phyloP scores from a whole-genome alignment of 2,113 vertebrate species.

The Picathartes gymnocephalus region DNA sequence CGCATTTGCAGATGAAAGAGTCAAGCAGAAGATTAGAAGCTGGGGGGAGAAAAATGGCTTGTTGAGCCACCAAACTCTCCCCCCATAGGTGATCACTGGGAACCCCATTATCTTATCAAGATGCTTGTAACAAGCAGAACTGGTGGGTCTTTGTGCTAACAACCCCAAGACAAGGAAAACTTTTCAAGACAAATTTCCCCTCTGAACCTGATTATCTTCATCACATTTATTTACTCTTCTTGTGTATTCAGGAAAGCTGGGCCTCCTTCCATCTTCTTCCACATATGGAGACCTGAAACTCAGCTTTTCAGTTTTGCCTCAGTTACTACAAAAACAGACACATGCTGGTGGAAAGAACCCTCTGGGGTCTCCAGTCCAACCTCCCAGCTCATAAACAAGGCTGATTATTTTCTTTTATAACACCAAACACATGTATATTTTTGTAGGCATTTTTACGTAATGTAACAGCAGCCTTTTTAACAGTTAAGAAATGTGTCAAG shows the following conservation, averaged over 20 bases:
- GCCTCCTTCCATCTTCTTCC: not conserved
- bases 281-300: not conserved
- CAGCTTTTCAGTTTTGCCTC: not conserved
- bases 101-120: not conserved
- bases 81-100: accelerated
- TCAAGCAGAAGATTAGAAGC: not conserved
- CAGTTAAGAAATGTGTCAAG: not conserved
- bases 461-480: not conserved
- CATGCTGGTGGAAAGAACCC: not conserved
- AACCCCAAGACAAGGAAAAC: not conserved
- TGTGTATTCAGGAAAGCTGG: not conserved
- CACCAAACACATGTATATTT: not conserved
- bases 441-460: not conserved
- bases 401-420: not conserved
- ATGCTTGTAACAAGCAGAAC: not conserved
- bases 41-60: not conserved
- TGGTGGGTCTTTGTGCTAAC: not conserved
- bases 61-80: not conserved
- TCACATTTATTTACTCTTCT: not conserved
- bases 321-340: not conserved
- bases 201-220: not conserved
- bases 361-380: not conserved
- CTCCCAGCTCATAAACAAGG: not conserved
- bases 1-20: not conserved
- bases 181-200: not conserved